phyloP scores from a whole-genome alignment of 1,140 invertebrate species.

The Thaumetopoea pityocampa region DNA sequence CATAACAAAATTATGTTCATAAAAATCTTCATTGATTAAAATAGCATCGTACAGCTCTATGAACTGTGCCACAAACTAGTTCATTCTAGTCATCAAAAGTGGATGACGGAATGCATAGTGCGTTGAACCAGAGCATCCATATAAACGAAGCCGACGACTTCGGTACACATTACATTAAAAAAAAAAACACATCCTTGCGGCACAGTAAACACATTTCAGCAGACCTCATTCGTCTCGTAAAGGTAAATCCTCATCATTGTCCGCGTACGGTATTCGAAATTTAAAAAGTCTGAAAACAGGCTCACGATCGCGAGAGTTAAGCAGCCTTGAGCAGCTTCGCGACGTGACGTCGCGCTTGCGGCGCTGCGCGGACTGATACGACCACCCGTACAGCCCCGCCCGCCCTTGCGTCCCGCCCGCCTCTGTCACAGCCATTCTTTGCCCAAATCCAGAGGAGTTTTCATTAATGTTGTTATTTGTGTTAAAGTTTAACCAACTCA shows the following conservation, averaged over 20 bases:
- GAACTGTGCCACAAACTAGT: constrained; percentile 27
- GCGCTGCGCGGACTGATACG: constrained; percentile 53
- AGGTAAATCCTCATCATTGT: constrained; percentile 28
- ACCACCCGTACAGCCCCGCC: constrained; percentile 38
- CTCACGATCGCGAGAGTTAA: constrained; percentile 30
- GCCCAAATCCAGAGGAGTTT: constrained; percentile 66
- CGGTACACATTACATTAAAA: constrained; percentile 34
- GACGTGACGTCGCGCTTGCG: too few relatives aligned
- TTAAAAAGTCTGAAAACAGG: constrained; percentile 25
- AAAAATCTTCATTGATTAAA: constrained; percentile 10
- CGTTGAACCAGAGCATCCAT: constrained; percentile 53
- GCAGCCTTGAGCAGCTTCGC: too few relatives aligned
- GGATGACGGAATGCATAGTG: constrained; percentile 38
- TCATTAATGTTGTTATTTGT: constrained; percentile 73
- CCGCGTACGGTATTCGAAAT: constrained; percentile 20
- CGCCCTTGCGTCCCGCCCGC: constrained; percentile 39
- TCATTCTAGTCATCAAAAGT: constrained; percentile 54
- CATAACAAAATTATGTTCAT: too few relatives aligned
- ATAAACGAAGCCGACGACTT: constrained; percentile 38
- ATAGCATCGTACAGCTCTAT: constrained; percentile 40
- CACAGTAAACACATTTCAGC: constrained; percentile 43
- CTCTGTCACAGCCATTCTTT: constrained; percentile 60
- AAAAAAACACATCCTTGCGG: constrained; percentile 40
- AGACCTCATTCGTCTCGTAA: constrained; percentile 26
- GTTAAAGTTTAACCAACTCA: constrained; percentile 63